Base-by-base conservation (phyloP, 1,140 invertebrate species). In the Trinorchestia longiramus region DNA sequence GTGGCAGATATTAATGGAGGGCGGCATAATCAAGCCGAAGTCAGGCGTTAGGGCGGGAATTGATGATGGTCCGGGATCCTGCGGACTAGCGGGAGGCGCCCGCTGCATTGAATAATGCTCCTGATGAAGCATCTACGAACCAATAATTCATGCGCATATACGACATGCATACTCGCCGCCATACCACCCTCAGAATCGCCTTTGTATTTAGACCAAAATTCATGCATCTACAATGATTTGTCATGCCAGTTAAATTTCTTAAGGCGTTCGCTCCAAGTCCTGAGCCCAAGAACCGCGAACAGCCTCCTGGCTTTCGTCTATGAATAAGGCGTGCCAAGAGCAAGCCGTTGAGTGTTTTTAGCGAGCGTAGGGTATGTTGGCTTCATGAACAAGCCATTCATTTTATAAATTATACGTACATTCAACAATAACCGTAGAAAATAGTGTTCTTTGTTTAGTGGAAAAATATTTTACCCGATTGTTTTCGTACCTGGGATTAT, bases 1-100 rank as follows among this genome's bases (percentile, higher is more conserved):
- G 11, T 94, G 92, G 92, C 92, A 94, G 92, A 94, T 94, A 94
- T 94, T 94, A 94, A 94, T 94, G 92, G 44, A 94, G 92, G 92
- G 43, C 92, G 43, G 92, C 44, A 94, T 94, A 94, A 94, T 94
- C 92, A 94, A 94, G 92, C 43, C 92, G 92, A 94, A 94, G 92
- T 94, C 92, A 94, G 92, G 92, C 92, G 92, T 94, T 94, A 94
- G 92, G 43, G 44, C 44, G 92, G 44, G 43, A 94, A 94, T 94
- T 94, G 92, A 94, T 94, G 92, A 94, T 94, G 92, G 92, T 40
- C 43, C 43, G 40, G 92, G 92, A 94, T 94, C 92, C 92, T 94
- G 44, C 43, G 92, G 43, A 94, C 92, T 94, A 94, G 92, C 92
- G 43, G 36, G 92, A 94, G 43, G 88, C 43, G 88, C 88, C 41